These are phyloP conservation scores for Uropetala carovei DNA, from an alignment of 2,888 invertebrate genomes.

Conservation along the genomic window DNA sequence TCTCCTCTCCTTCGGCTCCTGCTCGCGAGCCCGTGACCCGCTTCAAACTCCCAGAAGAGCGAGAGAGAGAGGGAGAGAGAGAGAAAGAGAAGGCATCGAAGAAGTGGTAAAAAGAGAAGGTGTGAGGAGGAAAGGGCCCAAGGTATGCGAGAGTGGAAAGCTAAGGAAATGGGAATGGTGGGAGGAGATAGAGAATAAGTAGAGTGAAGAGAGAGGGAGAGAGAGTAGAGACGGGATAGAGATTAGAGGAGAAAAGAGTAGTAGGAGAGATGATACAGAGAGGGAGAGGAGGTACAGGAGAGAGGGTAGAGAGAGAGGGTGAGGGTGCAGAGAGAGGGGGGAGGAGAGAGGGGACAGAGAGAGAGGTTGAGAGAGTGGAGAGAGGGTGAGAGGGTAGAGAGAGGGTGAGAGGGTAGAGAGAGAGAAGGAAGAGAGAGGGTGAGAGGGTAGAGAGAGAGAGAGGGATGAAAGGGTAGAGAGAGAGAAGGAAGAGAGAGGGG, in stretches of 20 bases:
- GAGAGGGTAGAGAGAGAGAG: too few species aligned
- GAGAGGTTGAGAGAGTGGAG: too few species aligned
- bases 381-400: too few species aligned
- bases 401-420: too few species aligned
- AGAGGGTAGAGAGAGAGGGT: background rate
- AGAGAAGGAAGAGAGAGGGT: too few species aligned
- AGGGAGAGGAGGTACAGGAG: background rate
- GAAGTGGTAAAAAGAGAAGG: too few species aligned
- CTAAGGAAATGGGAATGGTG: background rate
- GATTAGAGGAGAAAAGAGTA: background rate
- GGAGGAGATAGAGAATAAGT: background rate
- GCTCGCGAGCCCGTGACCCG: background rate
- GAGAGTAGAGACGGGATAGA: background rate
- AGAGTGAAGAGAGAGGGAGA: background rate
- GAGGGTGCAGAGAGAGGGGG: background rate
- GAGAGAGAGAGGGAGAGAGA: background rate
- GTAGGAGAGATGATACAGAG: background rate
- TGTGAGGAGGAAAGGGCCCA: too few species aligned
- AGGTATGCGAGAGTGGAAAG: too few species aligned
- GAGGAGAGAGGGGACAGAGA: background rate
- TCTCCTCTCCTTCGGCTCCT: background rate
- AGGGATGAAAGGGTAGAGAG: too few species aligned
- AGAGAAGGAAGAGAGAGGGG: too few species aligned
- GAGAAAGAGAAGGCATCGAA: too few species aligned
- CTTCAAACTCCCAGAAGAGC: background rate